Evolutionary conservation across 1,140 invertebrate species (phyloP), one percentile per base, ranked within the genome.

Genomic region (Yoshiicerus persimilis): DNA sequence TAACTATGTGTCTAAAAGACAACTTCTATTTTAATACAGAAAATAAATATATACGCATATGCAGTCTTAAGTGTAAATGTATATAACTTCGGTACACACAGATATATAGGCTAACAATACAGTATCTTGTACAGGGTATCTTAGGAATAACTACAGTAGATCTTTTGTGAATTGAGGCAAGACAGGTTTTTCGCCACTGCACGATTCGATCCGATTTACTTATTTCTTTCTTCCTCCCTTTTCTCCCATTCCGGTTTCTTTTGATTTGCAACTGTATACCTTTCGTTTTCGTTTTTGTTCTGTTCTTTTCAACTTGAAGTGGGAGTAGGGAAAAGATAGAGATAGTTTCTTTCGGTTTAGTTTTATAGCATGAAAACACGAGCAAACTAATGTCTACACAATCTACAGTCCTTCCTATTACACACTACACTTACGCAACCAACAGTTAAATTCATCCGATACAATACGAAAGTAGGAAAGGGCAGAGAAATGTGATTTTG

Each of bases 171-270:
- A 66, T 4, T 66, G 64, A 27, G 27, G 23, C 23, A 11, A 27
- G 8, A 25, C 11, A 66, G 64, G 66, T 70, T 70, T 30, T 30
- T 70, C 66, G 25, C 66, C 30, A 70, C 34, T 38, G 6, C 75
- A 34, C 75, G 75, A 80, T 80, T 80, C 75, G 75, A 80, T 80
- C 75, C 75, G 75, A 80, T 80, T 80, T 80, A 80, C 75, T 80
- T 80, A 80, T 80, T 80, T 80, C 75, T 80, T 38, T 80, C 30
- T 80, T 80, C 75, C 75, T 80, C 75, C 32, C 32, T 80, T 80
- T 80, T 80, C 32, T 80, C 75, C 16, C 75, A 36, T 80, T 80
- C 75, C 75, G 75, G 75, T 36, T 80, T 38, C 75, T 80, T 80
- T 80, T 80, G 30, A 80, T 80, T 80, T 32, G 75, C 30, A 36